Conservation (phyloP, 2,888 invertebrate genomes). For the Dolomedes plantarius region DNA sequence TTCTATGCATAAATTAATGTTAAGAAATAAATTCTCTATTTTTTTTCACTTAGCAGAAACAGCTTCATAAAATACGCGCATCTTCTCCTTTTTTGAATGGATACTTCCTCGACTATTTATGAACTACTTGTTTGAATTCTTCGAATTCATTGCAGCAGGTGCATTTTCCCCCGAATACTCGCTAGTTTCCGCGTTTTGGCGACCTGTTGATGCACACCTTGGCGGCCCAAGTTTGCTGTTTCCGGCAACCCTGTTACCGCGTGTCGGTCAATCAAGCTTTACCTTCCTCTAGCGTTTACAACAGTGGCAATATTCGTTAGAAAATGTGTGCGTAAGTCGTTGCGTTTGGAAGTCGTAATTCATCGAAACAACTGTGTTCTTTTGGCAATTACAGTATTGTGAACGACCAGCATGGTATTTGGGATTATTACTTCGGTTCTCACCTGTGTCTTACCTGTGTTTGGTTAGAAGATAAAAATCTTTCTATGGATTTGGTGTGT, state of each 20-base stretch:
- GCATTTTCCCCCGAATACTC: neutral
- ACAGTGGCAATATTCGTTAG: neutral
- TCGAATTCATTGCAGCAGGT: neutral
- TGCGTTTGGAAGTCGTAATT: too few species aligned
- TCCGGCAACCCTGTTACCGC: conserved; percentile 8
- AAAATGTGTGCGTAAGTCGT: too few species aligned
- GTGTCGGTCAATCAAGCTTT: neutral
- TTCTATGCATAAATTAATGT: too few species aligned
- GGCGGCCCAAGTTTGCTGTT: neutral
- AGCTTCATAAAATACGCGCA: too few species aligned
- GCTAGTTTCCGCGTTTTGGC: neutral
- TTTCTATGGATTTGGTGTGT: neutral
- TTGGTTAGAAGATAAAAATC: neutral
- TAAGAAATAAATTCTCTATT: too few species aligned
- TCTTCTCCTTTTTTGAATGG: too few species aligned
- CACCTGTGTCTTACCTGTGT: neutral
- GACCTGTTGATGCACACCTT: conserved; percentile 6
- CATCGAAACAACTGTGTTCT: too few species aligned
- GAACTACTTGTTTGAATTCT: neutral
- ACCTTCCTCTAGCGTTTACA: neutral
- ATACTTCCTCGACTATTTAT: too few species aligned
- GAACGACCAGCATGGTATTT: neutral
- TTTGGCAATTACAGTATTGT: neutral
- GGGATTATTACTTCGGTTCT: neutral
- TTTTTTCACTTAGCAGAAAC: too few species aligned